Conservation (phyloP, 2,888 invertebrate genomes). For the Eupithecia pulchellata region DNA sequence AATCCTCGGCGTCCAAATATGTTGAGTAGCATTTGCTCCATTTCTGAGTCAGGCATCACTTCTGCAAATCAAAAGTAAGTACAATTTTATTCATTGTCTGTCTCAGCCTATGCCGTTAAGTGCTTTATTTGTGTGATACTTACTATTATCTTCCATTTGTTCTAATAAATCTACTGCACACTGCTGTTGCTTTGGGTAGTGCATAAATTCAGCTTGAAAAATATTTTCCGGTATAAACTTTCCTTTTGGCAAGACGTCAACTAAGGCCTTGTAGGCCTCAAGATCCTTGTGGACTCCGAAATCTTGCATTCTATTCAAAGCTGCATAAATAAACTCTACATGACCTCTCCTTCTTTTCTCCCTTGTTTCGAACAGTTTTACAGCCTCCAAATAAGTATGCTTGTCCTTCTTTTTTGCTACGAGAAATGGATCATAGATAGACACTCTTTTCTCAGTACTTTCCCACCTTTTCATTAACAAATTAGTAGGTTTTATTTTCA, state of each 20-base stretch:
- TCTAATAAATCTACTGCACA: conserved; percentile 95
- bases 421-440: conserved; percentile 78
- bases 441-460: conserved; percentile 70
- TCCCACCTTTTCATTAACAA: conserved; percentile 68
- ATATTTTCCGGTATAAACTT: conserved; percentile 93
- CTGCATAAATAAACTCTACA: conserved; percentile 97
- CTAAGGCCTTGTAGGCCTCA: conserved; percentile 93
- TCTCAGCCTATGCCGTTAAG: neutral
- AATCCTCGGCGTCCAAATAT: conserved; percentile 92
- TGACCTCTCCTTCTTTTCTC: conserved; percentile 92
- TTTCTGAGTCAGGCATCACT: conserved; percentile 96
- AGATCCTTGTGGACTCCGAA: conserved; percentile 95
- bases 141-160: conserved; percentile 97
- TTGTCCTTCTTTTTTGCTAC: conserved; percentile 86
- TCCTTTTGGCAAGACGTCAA: conserved; percentile 95
- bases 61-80: conserved; percentile 74
- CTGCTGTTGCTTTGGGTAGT: conserved; percentile 98
- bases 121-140: conserved; percentile 26
- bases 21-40: conserved; percentile 92
- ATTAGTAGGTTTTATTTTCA: conserved; percentile 58
- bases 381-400: conserved; percentile 88
- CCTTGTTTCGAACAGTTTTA: conserved; percentile 89
- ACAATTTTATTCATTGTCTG: neutral
- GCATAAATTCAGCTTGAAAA: conserved; percentile 95
- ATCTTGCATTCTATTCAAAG: conserved; percentile 94